Evolutionary conservation across 1,140 invertebrate genomes (phyloP), one percentile per base, ranked within the genome.

Genomic region (Cydia fagiglandana): DNA sequence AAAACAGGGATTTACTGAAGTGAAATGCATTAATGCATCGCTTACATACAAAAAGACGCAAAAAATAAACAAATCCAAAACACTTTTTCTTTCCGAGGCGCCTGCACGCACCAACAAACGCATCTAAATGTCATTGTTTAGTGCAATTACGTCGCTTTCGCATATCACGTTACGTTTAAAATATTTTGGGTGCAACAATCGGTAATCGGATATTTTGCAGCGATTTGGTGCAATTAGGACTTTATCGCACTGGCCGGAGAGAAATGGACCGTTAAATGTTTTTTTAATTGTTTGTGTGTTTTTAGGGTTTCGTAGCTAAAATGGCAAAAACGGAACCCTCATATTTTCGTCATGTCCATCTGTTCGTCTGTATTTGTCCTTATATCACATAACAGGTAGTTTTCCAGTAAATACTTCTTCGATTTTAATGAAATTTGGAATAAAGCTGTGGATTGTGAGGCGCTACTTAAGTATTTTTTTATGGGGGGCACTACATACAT

Each of bases 121-220:
- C 28, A 38, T 17, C 28, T 47, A 79, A 77, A 79, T 82, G 78
- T 77, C 81, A 84, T 87, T 88, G 84, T 88, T 88, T 87, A 83
- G 73, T 66, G 74, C 84, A 84, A 87, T 88, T 87, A 86, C 81
- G 84, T 85, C 80, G 83, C 56, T 78, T 73, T 56, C 56, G 50
- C 53, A 61, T 79, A 79, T 88, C 79, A 75, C 75, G 53, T 88
- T 86, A 77, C 84, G 70, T 82, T 84, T 84, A 79, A 84, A 84
- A 86, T 84, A 88, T 82, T 83, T 80, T 75, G 74, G 50, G 20
- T 15, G 56, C 45, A 64, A 86, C 81, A 88, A 86, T 79, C 56
- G 68, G 84, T 81, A 85, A 85, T 80, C 20, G 30, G 86, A 85
- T 86, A 85, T 78, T 84, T 88, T 75, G 74, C n/a, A 77, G 28